Evolutionary conservation across 2,797 vertebrate species (phyloP), one percentile per base, ranked within the genome.

Genomic region (Lepilemur ruficaudatus): DNA sequence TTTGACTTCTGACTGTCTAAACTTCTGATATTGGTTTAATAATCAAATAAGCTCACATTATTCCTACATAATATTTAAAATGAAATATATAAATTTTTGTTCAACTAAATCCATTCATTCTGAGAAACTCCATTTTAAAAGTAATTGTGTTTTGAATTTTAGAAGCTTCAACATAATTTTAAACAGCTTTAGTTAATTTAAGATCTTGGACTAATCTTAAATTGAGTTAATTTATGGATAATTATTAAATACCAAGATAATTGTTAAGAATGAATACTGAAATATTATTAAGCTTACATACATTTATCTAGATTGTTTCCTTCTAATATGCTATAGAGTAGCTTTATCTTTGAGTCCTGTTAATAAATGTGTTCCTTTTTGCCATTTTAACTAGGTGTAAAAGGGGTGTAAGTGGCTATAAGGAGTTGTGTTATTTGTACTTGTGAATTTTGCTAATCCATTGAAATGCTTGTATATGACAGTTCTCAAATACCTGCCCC

Each of bases 1-100:
- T 91, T 18, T 85, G 22, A 78, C 18, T 69, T 91, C 14, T 85
- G 22, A 78, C 18, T 92, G 84, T 87, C 2, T 78, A 73, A 82
- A 46, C 14, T 91, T 72, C 46, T 82, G 59, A 78, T 92, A 57
- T 82, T 93, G 25, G 1, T 84, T 93, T 96, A 85, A 76, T 85
- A 91, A 59, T 93, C 32, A 95, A 93, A 85, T 81, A 82, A 78
- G 41, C 3, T 81, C 59, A 76, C 3, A 35, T 91, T 72, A 89
- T 70, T 46, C 35, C 38, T 70, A 52, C 5, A 73, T 65, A 70
- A 65, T 92, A 73, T 67, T 93, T 84, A 65, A 94, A 87, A 78
- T 84, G 46, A 83, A 83, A 96, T 80, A 96, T 84, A 23, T 75
- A 87, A 52, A 92, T 94, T 50, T 91, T 3, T 90, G 22, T 88